These are phyloP conservation scores for Acrocephalus scirpaceus DNA, from an alignment of 2,797 vertebrate genomes.

Conservation along the genomic window DNA sequence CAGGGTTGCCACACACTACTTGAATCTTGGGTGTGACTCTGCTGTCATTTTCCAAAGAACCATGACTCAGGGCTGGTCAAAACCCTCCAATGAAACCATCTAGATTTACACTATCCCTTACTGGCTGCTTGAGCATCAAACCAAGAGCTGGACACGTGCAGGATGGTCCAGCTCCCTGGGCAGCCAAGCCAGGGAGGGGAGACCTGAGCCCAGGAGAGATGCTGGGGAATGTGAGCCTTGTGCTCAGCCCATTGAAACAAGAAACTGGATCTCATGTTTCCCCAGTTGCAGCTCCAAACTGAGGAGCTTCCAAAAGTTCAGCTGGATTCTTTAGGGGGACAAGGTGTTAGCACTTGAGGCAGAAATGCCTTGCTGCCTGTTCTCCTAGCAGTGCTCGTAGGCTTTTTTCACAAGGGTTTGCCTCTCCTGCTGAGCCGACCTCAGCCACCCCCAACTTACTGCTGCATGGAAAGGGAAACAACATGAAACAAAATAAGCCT, in stretches of 20 bases:
- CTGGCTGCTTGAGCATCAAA: not conserved
- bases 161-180: not conserved
- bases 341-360: not conserved
- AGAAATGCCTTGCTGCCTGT: not conserved
- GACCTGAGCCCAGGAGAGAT: accelerated
- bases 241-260: not conserved
- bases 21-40: not conserved
- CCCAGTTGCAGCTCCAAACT: not conserved
- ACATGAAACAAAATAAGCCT: not conserved
- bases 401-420: not conserved
- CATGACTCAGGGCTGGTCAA: not conserved
- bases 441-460: not conserved
- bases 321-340: not conserved
- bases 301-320: not conserved
- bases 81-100: accelerated
- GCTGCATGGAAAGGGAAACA: not conserved
- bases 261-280: not conserved
- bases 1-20: accelerated
- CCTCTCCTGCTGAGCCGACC: not conserved
- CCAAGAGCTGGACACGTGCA: accelerated
- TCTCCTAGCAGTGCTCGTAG: accelerated
- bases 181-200: accelerated
- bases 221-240: not conserved
- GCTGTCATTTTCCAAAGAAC: not conserved
- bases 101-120: accelerated